Evolutionary conservation across 53 echinoderm and acorn worm species (phyloP), one percentile per base, ranked within the genome.

Genomic region (Antedon mediterranea): DNA sequence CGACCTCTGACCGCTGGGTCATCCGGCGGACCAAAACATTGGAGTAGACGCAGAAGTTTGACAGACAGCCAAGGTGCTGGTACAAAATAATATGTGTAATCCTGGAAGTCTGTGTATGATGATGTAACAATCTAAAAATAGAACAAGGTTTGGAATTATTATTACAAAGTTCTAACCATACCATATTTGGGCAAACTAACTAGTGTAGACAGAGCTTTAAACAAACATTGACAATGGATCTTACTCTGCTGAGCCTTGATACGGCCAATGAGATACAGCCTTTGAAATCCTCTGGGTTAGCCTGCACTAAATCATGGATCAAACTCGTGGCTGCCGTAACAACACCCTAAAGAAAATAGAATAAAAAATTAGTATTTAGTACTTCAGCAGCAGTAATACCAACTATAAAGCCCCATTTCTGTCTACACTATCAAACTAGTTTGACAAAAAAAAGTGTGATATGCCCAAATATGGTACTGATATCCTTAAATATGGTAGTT

Each of bases 51-150:
- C 43, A 98, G 88, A 30, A 98, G 89, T 77, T 98, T 98, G 76
- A 92, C 92, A 0, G 98, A 93, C n/a, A 98, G 86, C 98, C 98
- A 98, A 6, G 98, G 98, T 31, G 98, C 98, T 31, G 98, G 98
- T 31, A 98, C 98, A 79, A 98, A 98, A 81, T 98, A 98, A 72
- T 98, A 98, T 30, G 98, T 98, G 78, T 98, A 98, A 81, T 98
- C 98, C 81, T 98, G 98, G 23, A 93, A 86, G 71, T 98, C 98
- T 71, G 98, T 98, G 88, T 98, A 98, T 28, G 98, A 98, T 32
- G 98, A 92, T 33, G 98, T 98, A 42, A 98, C 98, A 77, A 98
- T 98, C 98, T 93, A 33, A 13, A 43, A 29, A n/a, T n/a, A n/a
- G n/a, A n/a, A n/a, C n/a, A n/a, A n/a, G n/a, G n/a, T n/a, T n/a